A percentile compares a stretch with the other conserved stretches of the same genome.
Evolutionary conservation across 2,113 vertebrate genomes (phyloP).

Genomic region (Lampris megalopsis): DNA sequence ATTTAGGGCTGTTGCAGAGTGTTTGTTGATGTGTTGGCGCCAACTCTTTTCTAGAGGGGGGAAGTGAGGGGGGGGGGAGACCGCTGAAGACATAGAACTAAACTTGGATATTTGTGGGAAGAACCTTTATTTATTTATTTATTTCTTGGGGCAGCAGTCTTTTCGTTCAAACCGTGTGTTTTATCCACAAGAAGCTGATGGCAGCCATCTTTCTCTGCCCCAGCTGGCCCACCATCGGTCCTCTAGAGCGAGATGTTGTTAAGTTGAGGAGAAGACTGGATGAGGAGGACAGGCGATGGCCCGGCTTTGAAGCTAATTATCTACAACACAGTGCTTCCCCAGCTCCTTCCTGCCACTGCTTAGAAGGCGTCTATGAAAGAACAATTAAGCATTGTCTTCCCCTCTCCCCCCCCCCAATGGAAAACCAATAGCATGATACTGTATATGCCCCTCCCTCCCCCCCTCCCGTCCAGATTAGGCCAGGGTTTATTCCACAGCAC

Average conservation of each 20-base stretch:
- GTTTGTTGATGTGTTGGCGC: slow-evolving; percentile 6
- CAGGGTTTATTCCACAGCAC: background rate
- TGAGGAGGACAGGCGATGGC: background rate
- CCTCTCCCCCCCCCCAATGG: background rate
- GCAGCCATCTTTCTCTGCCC: background rate
- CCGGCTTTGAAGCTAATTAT: slow-evolving; percentile 40
- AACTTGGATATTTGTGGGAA: no score
- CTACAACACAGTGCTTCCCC: slow-evolving; percentile 6
- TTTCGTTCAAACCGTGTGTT: background rate
- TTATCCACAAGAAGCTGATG: no score
- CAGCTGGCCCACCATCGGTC: background rate
- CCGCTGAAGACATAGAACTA: background rate
- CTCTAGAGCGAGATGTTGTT: background rate
- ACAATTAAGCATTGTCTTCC: slow-evolving; percentile 4
- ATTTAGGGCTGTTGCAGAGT: slow-evolving; percentile 5
- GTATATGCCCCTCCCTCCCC: background rate
- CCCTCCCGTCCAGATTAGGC: slow-evolving; percentile 4
- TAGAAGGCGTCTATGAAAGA: background rate
- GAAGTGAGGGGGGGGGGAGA: slow-evolving; percentile 4
- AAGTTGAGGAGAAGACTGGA: background rate
- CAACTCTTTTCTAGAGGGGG: slow-evolving; percentile 13
- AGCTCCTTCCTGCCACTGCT: slow-evolving; percentile 13
- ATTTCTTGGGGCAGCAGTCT: background rate
- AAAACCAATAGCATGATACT: slow-evolving; percentile 6
- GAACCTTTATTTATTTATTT: background rate